These are phyloP conservation scores for Apomyelois bistriatella DNA, from an alignment of 2,888 invertebrate species.

Conservation along the genomic window DNA sequence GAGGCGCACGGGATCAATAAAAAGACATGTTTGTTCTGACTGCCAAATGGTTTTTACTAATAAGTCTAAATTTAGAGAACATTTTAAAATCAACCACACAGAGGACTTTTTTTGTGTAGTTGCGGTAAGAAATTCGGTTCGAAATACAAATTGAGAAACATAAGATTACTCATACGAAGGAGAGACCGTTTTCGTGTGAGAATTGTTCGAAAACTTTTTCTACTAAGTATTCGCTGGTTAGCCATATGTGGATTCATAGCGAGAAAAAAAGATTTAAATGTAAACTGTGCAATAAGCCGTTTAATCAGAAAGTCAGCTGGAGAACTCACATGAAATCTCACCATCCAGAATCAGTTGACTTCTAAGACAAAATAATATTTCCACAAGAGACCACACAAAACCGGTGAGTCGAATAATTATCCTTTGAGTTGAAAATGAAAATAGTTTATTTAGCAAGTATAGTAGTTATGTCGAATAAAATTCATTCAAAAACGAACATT, in stretches of 20 bases:
- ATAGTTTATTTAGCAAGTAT: no score
- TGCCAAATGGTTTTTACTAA: slow-evolving; percentile 41
- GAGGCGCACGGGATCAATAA: no score
- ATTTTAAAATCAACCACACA: slow-evolving; percentile 50
- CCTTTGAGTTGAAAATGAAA: no score
- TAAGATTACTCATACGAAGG: slow-evolving; percentile 64
- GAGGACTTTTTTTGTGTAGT: slow-evolving; percentile 42
- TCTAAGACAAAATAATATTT: no score
- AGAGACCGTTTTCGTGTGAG: slow-evolving; percentile 66
- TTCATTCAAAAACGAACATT: no score
- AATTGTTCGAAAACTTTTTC: slow-evolving; percentile 63
- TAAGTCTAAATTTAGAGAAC: slow-evolving; percentile 36
- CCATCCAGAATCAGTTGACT: no score
- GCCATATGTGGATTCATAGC: slow-evolving; percentile 64
- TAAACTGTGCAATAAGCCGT: slow-evolving; percentile 45
- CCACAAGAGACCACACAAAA: no score
- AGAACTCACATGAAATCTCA: slow-evolving; percentile 59
- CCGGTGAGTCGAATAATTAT: no score
- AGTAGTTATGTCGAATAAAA: no score
- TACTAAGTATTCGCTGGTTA: slow-evolving; percentile 49
- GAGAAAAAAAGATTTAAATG: slow-evolving; percentile 53
- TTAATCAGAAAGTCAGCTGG: slow-evolving; percentile 48
- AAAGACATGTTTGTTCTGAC: slow-evolving; percentile 50
- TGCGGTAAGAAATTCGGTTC: slow-evolving; percentile 61
- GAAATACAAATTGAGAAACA: slow-evolving; percentile 64